Base-by-base conservation (phyloP, 2,888 invertebrate genomes). In the Drosophila fulvimacula region DNA sequence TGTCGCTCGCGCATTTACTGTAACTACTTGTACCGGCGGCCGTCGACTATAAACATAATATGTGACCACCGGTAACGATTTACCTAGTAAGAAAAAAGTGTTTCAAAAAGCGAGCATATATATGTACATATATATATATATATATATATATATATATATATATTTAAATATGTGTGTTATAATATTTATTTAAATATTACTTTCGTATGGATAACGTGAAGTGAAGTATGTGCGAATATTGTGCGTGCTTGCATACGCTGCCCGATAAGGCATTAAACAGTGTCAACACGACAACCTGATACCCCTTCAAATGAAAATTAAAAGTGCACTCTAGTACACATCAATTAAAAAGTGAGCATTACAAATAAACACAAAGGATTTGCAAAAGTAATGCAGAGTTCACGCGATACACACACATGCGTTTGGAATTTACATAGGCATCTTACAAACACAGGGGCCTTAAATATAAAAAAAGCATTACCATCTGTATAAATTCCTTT, bases 341-440 rank as follows among this genome's bases (percentile, higher is more conserved):
- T 44, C 77, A 87, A 69, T 66, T 73, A 76, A 71, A 75, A 82
- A 81, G 76, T 79, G 73, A 71, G 69, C 53, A 51, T 53, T 11
- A 52, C 10, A 21, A 24, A 27, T 27, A 30, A 55, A 51, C 34
- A 59, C 13, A 69, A 60, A 48, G n/a, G 36, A 19, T 32, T 3
- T 21, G 24, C 17, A 32, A 34, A 19, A 21, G n/a, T 27, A 19
- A 49, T 49, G 38, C 49, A 38, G 17, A 13, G 24, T 38, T 51
- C 13, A 15, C 49, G 34, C 21, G n/a, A 6, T n/a, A n/a, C 15
- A 11, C 21, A 17, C 9, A 38, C 17, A 17, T n/a, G 2, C 3
- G 9, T 9, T n/a, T 13, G 1, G 6, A 7, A 10, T 38, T 19
- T 17, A 19, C 5, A 46, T 46, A n/a, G 27, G 27, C 27, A 19